Evolutionary conservation across 1,140 invertebrate genomes (phyloP).

Genomic region (Penaeus chinensis): DNA sequence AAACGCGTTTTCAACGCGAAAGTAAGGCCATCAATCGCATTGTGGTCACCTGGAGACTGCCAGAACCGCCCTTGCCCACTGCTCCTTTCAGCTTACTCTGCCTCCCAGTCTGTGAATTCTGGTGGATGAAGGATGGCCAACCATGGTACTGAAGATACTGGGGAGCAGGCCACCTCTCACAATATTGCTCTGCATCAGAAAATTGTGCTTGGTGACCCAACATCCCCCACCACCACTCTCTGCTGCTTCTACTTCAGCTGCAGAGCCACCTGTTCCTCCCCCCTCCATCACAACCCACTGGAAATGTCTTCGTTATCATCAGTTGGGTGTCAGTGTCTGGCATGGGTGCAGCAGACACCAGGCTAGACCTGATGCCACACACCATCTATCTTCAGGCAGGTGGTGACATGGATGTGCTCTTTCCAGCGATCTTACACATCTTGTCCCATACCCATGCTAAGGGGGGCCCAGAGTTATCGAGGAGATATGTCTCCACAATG

Average conservation of each 20-base stretch:
- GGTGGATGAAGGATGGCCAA: conserved; percentile 3
- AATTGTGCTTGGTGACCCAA: not conserved
- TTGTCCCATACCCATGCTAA: no score
- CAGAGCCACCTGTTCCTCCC: no score
- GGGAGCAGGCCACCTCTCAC: not conserved
- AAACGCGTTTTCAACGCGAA: not conserved
- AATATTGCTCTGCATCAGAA: not conserved
- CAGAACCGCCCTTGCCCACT: not conserved
- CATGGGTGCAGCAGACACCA: no score
- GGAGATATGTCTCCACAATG: no score
- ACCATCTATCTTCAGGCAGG: no score
- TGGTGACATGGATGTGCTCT: no score
- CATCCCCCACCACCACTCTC: not conserved
- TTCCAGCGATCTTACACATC: no score
- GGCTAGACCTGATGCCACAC: no score
- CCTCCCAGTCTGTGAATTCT: not conserved
- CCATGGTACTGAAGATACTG: not conserved
- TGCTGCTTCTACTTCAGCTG: not conserved
- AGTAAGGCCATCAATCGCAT: not conserved
- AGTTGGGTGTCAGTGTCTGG: no score
- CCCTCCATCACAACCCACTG: not conserved
- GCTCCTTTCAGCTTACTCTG: conserved; percentile 2
- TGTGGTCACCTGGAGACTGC: not conserved
- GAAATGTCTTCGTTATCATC: not conserved
- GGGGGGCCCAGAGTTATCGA: no score